phyloP scores from a whole-genome alignment of 2,888 invertebrate species.

The Drosophila sordidapex region DNA sequence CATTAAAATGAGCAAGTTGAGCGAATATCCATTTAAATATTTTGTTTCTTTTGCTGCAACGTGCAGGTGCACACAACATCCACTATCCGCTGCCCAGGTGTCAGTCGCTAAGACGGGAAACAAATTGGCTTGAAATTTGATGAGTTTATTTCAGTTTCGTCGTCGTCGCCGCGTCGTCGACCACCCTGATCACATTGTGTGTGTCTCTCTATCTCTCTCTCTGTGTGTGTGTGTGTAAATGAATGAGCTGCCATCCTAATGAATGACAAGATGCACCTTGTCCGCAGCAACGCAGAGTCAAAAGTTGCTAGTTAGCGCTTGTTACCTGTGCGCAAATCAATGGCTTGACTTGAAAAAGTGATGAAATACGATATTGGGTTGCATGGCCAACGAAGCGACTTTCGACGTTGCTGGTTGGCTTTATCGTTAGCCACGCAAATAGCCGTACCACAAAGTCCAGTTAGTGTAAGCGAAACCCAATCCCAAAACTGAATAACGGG shows the following conservation, averaged over 20 bases:
- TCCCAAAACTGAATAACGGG: conserved; percentile 45
- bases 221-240: conserved; percentile 41
- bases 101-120: conserved; percentile 28
- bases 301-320: conserved; percentile 39
- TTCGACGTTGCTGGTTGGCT: conserved; percentile 9
- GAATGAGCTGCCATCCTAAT: conserved; percentile 69
- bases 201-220: too few relatives aligned
- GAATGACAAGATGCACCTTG: conserved; percentile 58
- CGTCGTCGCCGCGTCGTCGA: conserved; percentile 36
- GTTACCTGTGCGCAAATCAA: conserved; percentile 53
- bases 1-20: neutral
- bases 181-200: too few relatives aligned
- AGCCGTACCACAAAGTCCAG: conserved; percentile 53
- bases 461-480: conserved; percentile 51
- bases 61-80: neutral
- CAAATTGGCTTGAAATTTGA: conserved; percentile 72
- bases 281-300: conserved; percentile 11
- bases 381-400: conserved; percentile 40
- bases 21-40: neutral
- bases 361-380: conserved; percentile 65
- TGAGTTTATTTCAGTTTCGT: conserved; percentile 59
- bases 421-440: conserved; percentile 28
- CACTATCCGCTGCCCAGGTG: conserved; percentile 2
- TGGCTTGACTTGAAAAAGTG: conserved; percentile 44
- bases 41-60: too few relatives aligned